A percentile compares a stretch with the other conserved stretches of the same genome.
These are phyloP conservation scores for Cataglyphis hispanica DNA, from an alignment of 1,140 invertebrate genomes.

Conservation along the genomic window DNA sequence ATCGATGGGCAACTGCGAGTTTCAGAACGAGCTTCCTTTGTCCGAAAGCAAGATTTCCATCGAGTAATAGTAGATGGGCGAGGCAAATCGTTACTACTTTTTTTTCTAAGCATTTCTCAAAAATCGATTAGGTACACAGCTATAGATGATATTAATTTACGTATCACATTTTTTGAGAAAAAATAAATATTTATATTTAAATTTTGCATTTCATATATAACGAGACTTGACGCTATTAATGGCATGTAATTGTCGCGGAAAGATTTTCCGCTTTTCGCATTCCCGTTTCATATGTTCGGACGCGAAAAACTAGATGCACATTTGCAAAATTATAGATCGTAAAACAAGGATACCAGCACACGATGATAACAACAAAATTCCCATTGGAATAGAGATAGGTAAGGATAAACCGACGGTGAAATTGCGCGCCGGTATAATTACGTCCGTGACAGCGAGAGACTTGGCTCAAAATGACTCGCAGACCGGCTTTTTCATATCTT, in stretches of 20 bases:
- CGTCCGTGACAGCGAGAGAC: neutral
- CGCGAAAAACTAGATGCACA: neutral
- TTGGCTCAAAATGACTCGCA: slow-evolving; percentile 8
- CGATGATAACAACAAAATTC: slow-evolving; percentile 24
- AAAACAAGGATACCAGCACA: neutral
- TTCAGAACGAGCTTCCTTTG: slow-evolving; percentile 35
- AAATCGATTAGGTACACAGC: too few relatives aligned
- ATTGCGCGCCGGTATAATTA: slow-evolving; percentile 36
- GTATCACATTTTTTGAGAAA: too few relatives aligned
- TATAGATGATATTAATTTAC: too few relatives aligned
- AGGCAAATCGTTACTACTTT: slow-evolving; percentile 12
- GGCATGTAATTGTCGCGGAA: too few relatives aligned
- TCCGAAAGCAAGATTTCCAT: slow-evolving; percentile 25
- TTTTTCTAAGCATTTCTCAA: neutral
- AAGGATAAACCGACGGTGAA: slow-evolving; percentile 41
- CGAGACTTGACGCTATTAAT: too few relatives aligned
- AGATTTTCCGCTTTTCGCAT: neutral
- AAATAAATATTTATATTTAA: too few relatives aligned
- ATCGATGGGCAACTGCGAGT: slow-evolving; percentile 39
- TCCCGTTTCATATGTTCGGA: neutral
- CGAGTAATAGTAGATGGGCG: slow-evolving; percentile 6
- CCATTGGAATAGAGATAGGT: neutral
- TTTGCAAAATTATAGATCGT: slow-evolving; percentile 11
- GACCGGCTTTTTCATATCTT: slow-evolving; percentile 14
- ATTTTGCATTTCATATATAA: too few relatives aligned